Conservation (phyloP, 2,113 vertebrate genomes). For the Natator depressus region DNA sequence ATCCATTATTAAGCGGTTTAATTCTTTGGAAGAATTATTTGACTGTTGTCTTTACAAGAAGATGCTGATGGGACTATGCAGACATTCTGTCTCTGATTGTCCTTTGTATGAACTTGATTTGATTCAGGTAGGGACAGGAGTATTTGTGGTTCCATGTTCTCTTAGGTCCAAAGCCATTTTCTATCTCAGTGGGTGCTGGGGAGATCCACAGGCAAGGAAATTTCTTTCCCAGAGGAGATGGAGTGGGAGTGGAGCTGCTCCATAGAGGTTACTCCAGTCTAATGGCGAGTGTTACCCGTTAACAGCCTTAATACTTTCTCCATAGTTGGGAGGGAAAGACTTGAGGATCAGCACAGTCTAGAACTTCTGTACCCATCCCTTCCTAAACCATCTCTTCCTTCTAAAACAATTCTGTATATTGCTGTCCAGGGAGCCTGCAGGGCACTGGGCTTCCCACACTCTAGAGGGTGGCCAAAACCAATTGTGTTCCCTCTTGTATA, state of each 20-base stretch:
- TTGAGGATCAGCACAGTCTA: neutral
- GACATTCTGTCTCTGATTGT: neutral
- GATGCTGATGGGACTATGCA: neutral
- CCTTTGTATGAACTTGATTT: neutral
- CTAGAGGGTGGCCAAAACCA: neutral
- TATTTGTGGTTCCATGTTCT: neutral
- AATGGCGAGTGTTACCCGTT: neutral
- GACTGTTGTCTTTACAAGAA: neutral
- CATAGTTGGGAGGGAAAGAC: neutral
- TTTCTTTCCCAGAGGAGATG: neutral
- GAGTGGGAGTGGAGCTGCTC: neutral
- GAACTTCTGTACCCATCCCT: neutral
- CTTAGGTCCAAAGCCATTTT: neutral
- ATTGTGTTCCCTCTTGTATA: neutral
- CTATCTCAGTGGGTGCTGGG: neutral
- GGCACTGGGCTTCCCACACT: neutral
- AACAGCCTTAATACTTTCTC: neutral
- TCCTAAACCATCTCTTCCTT: fast-evolving
- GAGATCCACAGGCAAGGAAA: neutral
- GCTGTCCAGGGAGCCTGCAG: neutral
- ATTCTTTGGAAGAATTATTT: neutral
- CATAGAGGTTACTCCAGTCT: neutral
- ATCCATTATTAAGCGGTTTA: neutral
- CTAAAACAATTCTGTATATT: neutral
- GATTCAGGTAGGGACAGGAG: neutral